These are phyloP conservation scores for Odocoileus virginianus DNA, from an alignment of 2,113 vertebrate species.

Conservation along the genomic window DNA sequence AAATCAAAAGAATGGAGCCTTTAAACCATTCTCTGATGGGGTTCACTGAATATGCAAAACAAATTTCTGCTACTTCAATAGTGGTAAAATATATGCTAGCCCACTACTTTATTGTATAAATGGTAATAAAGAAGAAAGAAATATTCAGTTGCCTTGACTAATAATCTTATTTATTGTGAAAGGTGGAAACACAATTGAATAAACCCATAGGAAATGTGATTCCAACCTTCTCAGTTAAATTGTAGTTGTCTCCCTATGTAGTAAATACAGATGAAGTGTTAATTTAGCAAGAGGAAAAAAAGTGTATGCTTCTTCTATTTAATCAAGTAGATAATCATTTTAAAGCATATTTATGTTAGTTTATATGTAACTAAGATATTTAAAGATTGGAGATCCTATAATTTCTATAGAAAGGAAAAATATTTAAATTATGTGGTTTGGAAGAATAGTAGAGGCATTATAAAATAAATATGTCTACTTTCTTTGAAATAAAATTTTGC, in stretches of 20 bases:
- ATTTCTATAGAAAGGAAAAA: conserved; percentile 71
- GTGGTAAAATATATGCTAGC: conserved; percentile 46
- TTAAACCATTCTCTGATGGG: neutral
- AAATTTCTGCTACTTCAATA: conserved; percentile 40
- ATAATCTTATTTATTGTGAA: conserved; percentile 56
- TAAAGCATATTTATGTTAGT: conserved; percentile 72
- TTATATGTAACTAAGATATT: conserved; percentile 62
- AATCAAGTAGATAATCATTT: conserved; percentile 78
- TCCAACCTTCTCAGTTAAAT: conserved; percentile 66
- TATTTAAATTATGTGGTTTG: conserved; percentile 71
- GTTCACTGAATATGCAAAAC: conserved; percentile 18
- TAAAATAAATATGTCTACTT: conserved; percentile 75
- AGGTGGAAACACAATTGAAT: conserved; percentile 63
- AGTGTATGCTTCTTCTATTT: conserved; percentile 77
- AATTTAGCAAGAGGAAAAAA: conserved; percentile 72
- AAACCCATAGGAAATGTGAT: conserved; percentile 68
- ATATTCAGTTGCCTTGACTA: conserved; percentile 65
- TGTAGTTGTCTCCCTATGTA: conserved; percentile 64
- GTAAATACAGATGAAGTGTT: conserved; percentile 74
- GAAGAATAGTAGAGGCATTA: conserved; percentile 66
- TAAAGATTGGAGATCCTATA: conserved; percentile 67
- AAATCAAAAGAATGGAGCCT: conserved; percentile 29
- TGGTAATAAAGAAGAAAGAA: conserved; percentile 49
- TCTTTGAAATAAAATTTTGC: conserved; percentile 76
- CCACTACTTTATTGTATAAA: conserved; percentile 55